Percentiles rank a stretch among this genome's conserved stretches.
These are phyloP conservation scores for Lagopus muta DNA, from an alignment of 2,113 vertebrate species.

Conservation along the genomic window DNA sequence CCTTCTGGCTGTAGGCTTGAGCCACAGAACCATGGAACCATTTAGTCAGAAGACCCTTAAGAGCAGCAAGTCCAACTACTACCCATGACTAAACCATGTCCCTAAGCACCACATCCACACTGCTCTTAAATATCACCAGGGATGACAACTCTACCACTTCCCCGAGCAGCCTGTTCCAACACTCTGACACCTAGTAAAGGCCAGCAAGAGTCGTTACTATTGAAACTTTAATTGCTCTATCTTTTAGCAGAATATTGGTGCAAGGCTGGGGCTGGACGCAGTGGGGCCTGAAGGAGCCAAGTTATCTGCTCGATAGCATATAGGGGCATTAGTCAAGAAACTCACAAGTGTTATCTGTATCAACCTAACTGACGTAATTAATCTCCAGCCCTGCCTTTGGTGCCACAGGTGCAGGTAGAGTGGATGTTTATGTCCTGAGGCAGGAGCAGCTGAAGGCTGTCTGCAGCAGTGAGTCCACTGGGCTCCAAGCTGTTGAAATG, in stretches of 20 bases:
- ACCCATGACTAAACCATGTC: background rate
- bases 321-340: background rate
- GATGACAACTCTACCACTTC: background rate
- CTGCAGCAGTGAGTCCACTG: background rate
- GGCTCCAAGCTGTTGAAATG: background rate
- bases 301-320: background rate
- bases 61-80: background rate
- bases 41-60: background rate
- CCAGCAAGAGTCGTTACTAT: background rate
- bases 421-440: background rate
- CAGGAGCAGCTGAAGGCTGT: conserved; percentile 31
- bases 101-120: background rate
- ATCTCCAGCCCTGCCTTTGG: background rate
- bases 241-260: background rate
- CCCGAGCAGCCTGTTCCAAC: background rate
- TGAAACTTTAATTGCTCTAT: background rate
- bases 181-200: background rate
- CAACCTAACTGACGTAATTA: background rate
- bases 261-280: background rate
- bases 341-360: background rate
- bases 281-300: background rate
- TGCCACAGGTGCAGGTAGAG: background rate
- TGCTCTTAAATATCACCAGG: background rate
- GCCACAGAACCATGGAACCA: background rate
- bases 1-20: background rate